phyloP scores from a whole-genome alignment of 2,888 invertebrate genomes.

The Balanococcus diminutus region DNA sequence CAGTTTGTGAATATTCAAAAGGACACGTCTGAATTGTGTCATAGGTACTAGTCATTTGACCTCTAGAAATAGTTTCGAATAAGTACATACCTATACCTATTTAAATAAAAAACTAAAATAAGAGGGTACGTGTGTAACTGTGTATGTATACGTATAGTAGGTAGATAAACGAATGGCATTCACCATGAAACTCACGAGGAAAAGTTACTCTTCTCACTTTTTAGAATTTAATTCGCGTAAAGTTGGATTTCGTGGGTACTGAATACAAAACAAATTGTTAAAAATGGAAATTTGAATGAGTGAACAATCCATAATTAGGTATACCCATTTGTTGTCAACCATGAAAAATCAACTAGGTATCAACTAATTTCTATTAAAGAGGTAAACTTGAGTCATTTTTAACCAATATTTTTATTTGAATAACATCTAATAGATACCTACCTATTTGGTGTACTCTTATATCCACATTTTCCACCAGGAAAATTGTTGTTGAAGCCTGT shows the following conservation, averaged over 20 bases:
- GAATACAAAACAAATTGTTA: not conserved
- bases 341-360: not conserved
- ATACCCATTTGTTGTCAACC: not conserved
- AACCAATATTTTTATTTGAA: too few relatives aligned
- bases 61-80: not conserved
- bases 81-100: too few relatives aligned
- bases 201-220: not conserved
- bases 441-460: too few relatives aligned
- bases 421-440: too few relatives aligned
- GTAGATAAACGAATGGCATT: not conserved
- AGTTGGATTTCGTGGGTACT: not conserved
- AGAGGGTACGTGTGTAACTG: too few relatives aligned
- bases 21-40: not conserved
- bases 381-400: too few relatives aligned
- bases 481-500: too few relatives aligned
- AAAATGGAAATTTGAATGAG: not conserved
- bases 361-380: too few relatives aligned
- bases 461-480: too few relatives aligned
- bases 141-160: too few relatives aligned
- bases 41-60: not conserved
- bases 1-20: not conserved
- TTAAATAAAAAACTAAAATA: not conserved
- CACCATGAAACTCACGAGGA: not conserved
- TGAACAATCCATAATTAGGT: not conserved
- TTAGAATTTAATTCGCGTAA: not conserved